Conservation (phyloP, 1,140 invertebrate genomes). For the Homarus americanus region DNA sequence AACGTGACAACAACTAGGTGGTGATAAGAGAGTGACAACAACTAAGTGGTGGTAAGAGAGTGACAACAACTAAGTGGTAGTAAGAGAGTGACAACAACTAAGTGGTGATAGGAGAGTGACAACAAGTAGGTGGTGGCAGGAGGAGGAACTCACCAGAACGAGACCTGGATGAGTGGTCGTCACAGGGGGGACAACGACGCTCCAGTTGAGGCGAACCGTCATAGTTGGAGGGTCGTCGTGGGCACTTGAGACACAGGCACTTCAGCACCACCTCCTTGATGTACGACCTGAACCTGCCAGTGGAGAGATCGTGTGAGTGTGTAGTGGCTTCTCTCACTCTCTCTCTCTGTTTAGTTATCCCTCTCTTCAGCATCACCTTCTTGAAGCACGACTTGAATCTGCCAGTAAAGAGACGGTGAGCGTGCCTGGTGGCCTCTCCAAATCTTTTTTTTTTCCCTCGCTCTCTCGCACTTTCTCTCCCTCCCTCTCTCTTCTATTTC, state of each 20-base stretch:
- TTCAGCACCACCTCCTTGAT: conserved; percentile 55
- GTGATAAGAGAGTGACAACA: too few species aligned
- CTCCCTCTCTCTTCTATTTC: too few species aligned
- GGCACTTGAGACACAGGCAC: conserved; percentile 55
- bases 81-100: too few species aligned
- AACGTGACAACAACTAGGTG: too few species aligned
- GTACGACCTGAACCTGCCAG: conserved; percentile 47
- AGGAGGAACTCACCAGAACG: conserved; percentile 34
- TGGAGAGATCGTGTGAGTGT: neutral
- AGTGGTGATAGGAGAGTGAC: too few species aligned
- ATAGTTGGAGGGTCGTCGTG: conserved; percentile 18
- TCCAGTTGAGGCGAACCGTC: conserved; percentile 29
- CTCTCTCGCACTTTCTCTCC: too few species aligned
- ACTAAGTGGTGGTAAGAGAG: too few species aligned
- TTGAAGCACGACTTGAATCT: conserved; percentile 58
- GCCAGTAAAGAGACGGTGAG: neutral
- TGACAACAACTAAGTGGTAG: too few species aligned
- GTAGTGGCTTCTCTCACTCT: neutral
- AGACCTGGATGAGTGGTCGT: conserved; percentile 47
- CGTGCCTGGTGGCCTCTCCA: too few species aligned
- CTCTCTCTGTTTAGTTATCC: too few species aligned
- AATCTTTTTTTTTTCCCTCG: too few species aligned
- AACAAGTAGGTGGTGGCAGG: too few species aligned
- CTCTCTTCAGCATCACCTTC: conserved; percentile 49
- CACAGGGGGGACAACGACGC: conserved; percentile 24